Base-by-base conservation (phyloP, 2,888 invertebrate genomes). In the Pyralis farinalis region DNA sequence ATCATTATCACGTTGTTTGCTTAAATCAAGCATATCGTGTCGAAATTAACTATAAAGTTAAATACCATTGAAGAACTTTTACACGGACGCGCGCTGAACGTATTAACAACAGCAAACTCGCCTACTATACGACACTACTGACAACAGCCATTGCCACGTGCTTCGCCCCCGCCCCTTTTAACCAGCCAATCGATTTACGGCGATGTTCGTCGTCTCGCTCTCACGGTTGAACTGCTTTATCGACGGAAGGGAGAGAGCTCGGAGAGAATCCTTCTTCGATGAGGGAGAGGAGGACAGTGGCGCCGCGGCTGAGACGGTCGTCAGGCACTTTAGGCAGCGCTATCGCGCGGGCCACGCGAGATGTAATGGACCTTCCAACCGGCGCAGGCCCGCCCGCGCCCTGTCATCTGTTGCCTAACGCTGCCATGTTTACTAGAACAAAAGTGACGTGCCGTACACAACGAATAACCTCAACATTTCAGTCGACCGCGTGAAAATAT, bases 341-440 rank as follows among this genome's bases (percentile, higher is more conserved):
- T 60, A 57, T 69, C 63, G 65, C 61, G 63, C 59, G 63, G 63
- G 55, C 65, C 66, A 53, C 53, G 53, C 66, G 76, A 69, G 70
- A 85, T 82, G 86, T 82, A 78, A 84, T 83, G 82, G 83, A 63
- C 62, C 63, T 70, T 66, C 57, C 62, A 58, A 61, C 63, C 57
- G 82, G 84, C 85, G 85, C 85, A 86, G 83, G 80, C 74, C 55
- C 77, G 80, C 81, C 80, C 81, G 83, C 82, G 83, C 83, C 78
- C 73, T 74, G 72, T 85, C 87, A 87, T 85, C 86, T 86, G 86
- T 85, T 87, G 84, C 83, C 65, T 16, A 73, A 57, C 73, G 75
- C 83, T 84, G 86, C 85, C 85, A 87, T 88, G 87, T 85, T 86
- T 86, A 87, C 87, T 74, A 77, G 77, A 74, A 69, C 71, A 67